phyloP scores from a whole-genome alignment of 2,888 invertebrate genomes.

The Tholera decimalis region DNA sequence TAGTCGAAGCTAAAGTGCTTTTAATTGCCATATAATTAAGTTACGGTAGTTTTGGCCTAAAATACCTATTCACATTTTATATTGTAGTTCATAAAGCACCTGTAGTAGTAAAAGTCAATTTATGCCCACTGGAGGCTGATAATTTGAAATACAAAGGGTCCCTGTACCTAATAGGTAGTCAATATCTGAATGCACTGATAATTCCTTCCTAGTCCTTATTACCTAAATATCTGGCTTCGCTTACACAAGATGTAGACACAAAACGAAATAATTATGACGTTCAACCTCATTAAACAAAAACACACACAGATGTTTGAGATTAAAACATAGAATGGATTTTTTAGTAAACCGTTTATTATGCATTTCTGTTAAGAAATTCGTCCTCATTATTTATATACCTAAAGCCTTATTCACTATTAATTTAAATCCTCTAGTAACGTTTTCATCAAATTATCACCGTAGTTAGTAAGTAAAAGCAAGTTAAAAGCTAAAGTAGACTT shows the following conservation, averaged over 20 bases:
- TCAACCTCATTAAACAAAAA: background rate
- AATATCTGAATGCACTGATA: slow-evolving; percentile 20
- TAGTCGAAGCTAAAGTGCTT: slow-evolving; percentile 67
- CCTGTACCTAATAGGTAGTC: slow-evolving; percentile 4
- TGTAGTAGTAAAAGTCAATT: slow-evolving; percentile 49
- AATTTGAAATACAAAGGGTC: background rate
- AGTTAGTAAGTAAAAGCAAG: slow-evolving; percentile 42
- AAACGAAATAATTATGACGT: background rate
- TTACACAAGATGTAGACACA: background rate
- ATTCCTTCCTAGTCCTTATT: slow-evolving; percentile 1
- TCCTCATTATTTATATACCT: background rate
- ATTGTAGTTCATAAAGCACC: slow-evolving; percentile 29
- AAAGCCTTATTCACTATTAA: slow-evolving; percentile 4
- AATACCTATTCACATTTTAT: slow-evolving; percentile 35
- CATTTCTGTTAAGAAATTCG: background rate
- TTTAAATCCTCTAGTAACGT: slow-evolving; percentile 39
- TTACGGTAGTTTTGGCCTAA: slow-evolving; percentile 39
- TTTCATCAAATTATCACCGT: slow-evolving; percentile 39
- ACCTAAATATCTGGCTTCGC: background rate
- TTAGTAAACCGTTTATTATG: background rate
- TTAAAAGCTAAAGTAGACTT: slow-evolving; percentile 36
- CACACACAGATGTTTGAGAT: background rate
- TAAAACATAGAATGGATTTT: background rate
- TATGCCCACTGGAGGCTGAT: slow-evolving; percentile 47
- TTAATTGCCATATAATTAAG: slow-evolving; percentile 81